phyloP scores from a whole-genome alignment of 1,140 invertebrate species.

The Apis dorsata region DNA sequence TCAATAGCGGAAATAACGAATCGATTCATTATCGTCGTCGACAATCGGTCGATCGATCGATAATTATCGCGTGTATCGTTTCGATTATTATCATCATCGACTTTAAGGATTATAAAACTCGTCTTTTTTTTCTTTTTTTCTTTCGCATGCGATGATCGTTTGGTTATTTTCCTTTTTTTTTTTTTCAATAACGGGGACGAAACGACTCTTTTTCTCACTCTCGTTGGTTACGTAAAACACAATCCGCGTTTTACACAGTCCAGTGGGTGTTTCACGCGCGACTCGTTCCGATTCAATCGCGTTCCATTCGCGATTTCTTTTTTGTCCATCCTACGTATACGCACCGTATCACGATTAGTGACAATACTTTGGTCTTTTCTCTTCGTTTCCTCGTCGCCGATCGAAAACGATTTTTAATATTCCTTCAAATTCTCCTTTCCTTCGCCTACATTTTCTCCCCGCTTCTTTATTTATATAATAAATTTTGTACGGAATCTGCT shows the following conservation, averaged over 20 bases:
- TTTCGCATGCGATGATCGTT: not conserved
- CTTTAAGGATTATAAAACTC: too few species aligned
- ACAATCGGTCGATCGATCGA: too few species aligned
- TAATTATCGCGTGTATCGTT: too few species aligned
- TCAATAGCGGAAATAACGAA: too few species aligned
- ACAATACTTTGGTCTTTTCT: not conserved
- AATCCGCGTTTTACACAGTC: slow-evolving; percentile 32
- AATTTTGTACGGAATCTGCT: too few species aligned
- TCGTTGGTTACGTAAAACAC: slow-evolving; percentile 15
- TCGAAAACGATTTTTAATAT: not conserved
- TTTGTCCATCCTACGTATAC: not conserved
- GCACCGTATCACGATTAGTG: slow-evolving; percentile 3
- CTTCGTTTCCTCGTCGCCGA: too few species aligned
- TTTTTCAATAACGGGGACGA: not conserved
- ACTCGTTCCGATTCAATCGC: slow-evolving; percentile 30
- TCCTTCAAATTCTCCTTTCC: not conserved
- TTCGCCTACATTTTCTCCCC: not conserved
- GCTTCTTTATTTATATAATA: too few species aligned
- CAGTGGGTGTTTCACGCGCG: slow-evolving; percentile 34
- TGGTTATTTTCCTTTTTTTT: not conserved
- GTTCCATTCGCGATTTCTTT: slow-evolving; percentile 24
- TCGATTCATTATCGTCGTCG: too few species aligned
- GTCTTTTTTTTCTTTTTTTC: not conserved
- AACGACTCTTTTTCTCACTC: not conserved
- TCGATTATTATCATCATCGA: too few species aligned